Percentiles rank a stretch among this genome's conserved stretches.
Evolutionary conservation across 2,113 vertebrate species (phyloP).

Genomic region (Petrocephalus zakoni): DNA sequence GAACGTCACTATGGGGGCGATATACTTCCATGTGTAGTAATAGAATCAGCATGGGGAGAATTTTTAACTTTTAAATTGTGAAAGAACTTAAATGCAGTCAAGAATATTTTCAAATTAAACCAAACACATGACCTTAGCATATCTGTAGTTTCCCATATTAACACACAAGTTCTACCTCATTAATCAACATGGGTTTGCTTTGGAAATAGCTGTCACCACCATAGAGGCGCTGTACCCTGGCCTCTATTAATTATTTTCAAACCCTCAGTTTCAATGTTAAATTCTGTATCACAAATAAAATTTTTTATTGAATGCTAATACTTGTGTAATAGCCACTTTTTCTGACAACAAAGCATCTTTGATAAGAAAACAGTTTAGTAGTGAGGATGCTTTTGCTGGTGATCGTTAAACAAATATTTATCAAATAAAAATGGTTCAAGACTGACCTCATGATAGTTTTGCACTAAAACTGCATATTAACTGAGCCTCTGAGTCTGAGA

Average conservation of each 20-base stretch:
- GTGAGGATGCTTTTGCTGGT: background rate
- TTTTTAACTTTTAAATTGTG: conserved; percentile 79
- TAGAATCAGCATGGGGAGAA: conserved; percentile 83
- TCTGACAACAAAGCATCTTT: too few species aligned
- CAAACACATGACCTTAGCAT: background rate
- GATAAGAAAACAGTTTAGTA: background rate
- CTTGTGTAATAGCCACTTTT: background rate
- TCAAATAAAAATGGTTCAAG: background rate
- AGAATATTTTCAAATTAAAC: background rate
- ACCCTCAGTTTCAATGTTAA: background rate
- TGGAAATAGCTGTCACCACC: background rate
- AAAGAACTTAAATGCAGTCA: conserved; percentile 63
- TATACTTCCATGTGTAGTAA: conserved; percentile 95
- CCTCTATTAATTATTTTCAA: background rate
- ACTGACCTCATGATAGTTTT: background rate
- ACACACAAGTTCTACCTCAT: background rate
- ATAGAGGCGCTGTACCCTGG: background rate
- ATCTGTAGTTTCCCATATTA: background rate
- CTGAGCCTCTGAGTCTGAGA: too few species aligned
- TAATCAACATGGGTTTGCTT: background rate
- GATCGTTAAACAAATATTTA: background rate
- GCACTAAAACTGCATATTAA: too few species aligned
- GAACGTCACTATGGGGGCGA: conserved; percentile 80
- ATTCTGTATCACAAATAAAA: background rate
- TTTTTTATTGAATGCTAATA: background rate